Evolutionary conservation across 2,113 vertebrate species (phyloP).

Genomic region (Serilophus lunatus): DNA sequence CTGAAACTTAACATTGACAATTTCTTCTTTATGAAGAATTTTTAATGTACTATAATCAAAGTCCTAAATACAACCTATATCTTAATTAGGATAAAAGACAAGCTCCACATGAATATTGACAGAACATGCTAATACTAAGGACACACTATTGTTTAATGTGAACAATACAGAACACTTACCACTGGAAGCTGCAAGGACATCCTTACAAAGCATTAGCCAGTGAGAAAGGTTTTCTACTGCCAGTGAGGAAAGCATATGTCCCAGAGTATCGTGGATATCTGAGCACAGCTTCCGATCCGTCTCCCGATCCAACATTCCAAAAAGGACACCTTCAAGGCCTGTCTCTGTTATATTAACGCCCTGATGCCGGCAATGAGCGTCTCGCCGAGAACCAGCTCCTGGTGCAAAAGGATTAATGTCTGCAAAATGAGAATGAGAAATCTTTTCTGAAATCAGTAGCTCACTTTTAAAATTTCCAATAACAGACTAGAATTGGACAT

Average conservation of each 20-base stretch:
- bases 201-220: slow-evolving; percentile 97
- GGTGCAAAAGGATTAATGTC: slow-evolving; percentile 71
- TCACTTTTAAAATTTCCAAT: neutral
- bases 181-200: slow-evolving; percentile 94
- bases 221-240: slow-evolving; percentile 96
- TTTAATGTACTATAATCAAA: neutral
- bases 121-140: neutral
- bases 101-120: neutral
- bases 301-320: slow-evolving; percentile 97
- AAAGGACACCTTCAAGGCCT: slow-evolving; percentile 93
- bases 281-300: slow-evolving; percentile 95
- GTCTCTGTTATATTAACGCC: slow-evolving; percentile 96
- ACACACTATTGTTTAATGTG: neutral
- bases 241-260: slow-evolving; percentile 96
- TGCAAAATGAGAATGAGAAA: slow-evolving; percentile 50
- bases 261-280: slow-evolving; percentile 96
- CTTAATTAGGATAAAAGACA: neutral
- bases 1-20: neutral
- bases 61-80: neutral
- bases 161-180: slow-evolving; percentile 72
- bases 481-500: neutral
- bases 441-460: neutral
- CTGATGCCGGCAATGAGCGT: slow-evolving; percentile 71
- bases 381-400: slow-evolving; percentile 67
- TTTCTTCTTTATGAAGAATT: neutral